Base-by-base conservation (phyloP, 92 coral and sea anemone genomes). In the Porites cylindrica region DNA sequence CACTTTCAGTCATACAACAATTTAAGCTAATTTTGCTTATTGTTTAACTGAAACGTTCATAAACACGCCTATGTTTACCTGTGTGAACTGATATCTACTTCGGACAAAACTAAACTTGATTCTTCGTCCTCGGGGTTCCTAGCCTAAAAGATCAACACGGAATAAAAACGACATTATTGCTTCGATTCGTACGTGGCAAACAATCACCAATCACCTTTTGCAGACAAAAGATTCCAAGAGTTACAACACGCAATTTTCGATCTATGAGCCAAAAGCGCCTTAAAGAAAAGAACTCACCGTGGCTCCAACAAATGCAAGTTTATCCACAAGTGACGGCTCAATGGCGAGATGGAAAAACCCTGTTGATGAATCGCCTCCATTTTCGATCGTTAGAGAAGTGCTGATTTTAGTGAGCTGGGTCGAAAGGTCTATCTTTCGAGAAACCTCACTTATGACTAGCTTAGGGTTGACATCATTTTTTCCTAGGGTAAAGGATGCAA, bases 341-440 rank as follows among this genome's bases (percentile, higher is more conserved):
- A 97, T 82, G 43, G 98, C 94, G 66, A 88, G 90, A 76, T 90
- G 82, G 69, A 95, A 95, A 50, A 81, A 85, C 11, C 88, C 87
- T 12, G 85, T 81, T 10, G 96, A 66, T 72, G 96, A 79, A 88
- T 92, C 97, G 62, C 98, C 99, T 80, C 88, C 92, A 92, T 97
- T 97, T 79, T 95, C 96, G 66, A 97, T 89, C 16, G 97, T 91
- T 24, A 97, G 63, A 60, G 95, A 83, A 26, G 96, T 90, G 75
- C 94, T 92, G 88, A 91, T 83, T 92, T 95, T 97, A 11, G 93
- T 93, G 14, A 95, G 83, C 81, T 97, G 99, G 11, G 96, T 89
- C 29, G 98, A 77, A 77, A 97, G 94, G 84, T 97, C 99, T 89
- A 97, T 97, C 91, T 96, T 93, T 47, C 99, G 96, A 88, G 97